phyloP scores from a whole-genome alignment of 2,888 invertebrate species.

The Caenorhabditis macrosperma region DNA sequence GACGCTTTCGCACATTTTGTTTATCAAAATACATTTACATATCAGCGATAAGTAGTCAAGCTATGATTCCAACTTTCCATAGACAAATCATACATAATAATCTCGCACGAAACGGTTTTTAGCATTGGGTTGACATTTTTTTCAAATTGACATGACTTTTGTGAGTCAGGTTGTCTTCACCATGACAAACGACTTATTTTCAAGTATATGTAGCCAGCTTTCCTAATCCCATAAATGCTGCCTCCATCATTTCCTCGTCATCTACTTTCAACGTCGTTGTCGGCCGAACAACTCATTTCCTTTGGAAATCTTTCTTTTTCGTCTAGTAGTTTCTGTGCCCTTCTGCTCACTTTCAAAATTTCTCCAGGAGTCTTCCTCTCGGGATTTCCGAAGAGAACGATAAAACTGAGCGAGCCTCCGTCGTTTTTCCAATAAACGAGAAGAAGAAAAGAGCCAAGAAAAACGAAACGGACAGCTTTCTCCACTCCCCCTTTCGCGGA shows the following conservation, averaged over 20 bases:
- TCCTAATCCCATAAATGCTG: slow-evolving; percentile 44
- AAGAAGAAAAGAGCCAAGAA: background rate
- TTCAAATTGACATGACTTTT: too few species aligned
- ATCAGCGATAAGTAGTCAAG: too few species aligned
- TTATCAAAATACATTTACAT: background rate
- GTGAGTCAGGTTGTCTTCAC: too few species aligned
- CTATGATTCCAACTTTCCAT: too few species aligned
- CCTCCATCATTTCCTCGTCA: slow-evolving; percentile 24
- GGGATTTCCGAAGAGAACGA: slow-evolving; percentile 32
- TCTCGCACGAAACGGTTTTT: too few species aligned
- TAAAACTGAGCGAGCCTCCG: slow-evolving; percentile 9
- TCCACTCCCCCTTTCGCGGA: background rate
- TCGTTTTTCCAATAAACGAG: slow-evolving; percentile 32
- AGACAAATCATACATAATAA: too few species aligned
- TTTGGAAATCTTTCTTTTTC: slow-evolving; percentile 9
- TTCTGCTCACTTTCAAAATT: slow-evolving; percentile 1
- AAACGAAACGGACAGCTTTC: background rate
- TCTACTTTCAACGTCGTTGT: background rate
- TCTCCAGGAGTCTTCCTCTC: slow-evolving; percentile 49
- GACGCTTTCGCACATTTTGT: too few species aligned
- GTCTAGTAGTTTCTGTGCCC: background rate
- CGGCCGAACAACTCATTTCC: background rate
- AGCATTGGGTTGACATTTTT: too few species aligned
- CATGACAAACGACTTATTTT: background rate
- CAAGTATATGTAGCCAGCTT: background rate